Evolutionary conservation across 2,113 vertebrate genomes (phyloP).

Genomic region (Saimiri boliviensis): DNA sequence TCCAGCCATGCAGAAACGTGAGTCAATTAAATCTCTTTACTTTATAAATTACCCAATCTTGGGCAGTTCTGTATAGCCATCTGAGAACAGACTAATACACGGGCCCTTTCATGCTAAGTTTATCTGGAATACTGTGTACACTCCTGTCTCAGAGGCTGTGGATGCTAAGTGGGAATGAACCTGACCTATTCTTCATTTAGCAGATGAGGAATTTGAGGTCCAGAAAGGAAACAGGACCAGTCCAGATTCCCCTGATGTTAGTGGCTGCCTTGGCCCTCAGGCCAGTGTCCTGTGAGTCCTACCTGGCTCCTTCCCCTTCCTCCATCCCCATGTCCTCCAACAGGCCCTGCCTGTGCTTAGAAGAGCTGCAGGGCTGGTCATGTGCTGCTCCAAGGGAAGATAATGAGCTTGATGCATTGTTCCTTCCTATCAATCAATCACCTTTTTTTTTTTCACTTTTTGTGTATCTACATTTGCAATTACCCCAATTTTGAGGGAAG

Average conservation of each 20-base stretch:
- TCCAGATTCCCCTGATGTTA: neutral
- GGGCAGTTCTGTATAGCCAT: too few relatives aligned
- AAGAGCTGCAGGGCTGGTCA: neutral
- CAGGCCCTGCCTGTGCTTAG: neutral
- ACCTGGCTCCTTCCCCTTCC: neutral
- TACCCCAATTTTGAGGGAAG: slow-evolving; percentile 26
- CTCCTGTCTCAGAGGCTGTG: neutral
- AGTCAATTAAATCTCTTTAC: too few relatives aligned
- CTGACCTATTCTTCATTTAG: neutral
- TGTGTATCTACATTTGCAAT: slow-evolving; percentile 12
- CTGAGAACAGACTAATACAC: too few relatives aligned
- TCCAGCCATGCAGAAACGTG: too few relatives aligned
- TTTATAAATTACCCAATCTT: too few relatives aligned
- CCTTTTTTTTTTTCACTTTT: neutral
- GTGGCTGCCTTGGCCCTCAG: neutral
- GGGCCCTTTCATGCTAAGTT: neutral
- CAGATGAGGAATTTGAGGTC: neutral
- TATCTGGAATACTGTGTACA: neutral
- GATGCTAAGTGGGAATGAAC: neutral
- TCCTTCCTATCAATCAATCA: neutral
- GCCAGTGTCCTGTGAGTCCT: neutral
- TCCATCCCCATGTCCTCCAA: neutral
- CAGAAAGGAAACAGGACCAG: neutral
- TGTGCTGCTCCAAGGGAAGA: neutral
- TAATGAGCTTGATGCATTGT: neutral